A percentile compares a stretch with the other conserved stretches of the same genome.
Conservation (phyloP, 53 echinoderm and acorn worm species). For the Temnopleurus reevesii region DNA sequence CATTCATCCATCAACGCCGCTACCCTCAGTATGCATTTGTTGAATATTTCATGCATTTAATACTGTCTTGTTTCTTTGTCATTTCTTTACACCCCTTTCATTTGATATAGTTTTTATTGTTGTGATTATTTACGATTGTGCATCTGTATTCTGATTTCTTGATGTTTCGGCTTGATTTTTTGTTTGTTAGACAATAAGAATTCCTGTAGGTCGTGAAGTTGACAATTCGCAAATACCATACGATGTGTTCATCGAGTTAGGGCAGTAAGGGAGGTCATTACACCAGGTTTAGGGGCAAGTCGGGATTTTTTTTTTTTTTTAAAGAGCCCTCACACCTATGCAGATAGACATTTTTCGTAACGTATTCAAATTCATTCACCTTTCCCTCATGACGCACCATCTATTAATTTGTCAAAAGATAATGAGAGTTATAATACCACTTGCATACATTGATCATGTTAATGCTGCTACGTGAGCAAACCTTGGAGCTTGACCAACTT, state of each 20-base stretch:
- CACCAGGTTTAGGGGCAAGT: no score
- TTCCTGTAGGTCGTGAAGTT: constrained; percentile 1
- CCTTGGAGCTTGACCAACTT: no score
- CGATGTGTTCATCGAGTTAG: background rate
- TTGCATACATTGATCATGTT: no score
- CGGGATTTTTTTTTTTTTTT: no score
- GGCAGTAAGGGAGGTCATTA: no score
- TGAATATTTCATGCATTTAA: constrained; percentile 9
- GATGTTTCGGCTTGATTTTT: background rate
- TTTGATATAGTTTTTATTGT: constrained; percentile 24
- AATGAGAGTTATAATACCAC: no score
- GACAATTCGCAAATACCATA: background rate
- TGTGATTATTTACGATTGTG: constrained; percentile 35
- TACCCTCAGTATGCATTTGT: background rate
- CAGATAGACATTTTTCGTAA: no score
- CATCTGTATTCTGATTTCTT: background rate
- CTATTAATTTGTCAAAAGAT: no score
- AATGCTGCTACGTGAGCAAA: no score
- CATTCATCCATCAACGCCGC: background rate
- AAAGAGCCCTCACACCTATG: no score
- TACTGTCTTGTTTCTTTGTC: background rate
- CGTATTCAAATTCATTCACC: no score
- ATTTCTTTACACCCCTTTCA: background rate
- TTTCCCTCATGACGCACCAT: no score
- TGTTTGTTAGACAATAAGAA: constrained; percentile 14